phyloP scores from a whole-genome alignment of 2,797 vertebrate species.

The Poeciliopsis infans region DNA sequence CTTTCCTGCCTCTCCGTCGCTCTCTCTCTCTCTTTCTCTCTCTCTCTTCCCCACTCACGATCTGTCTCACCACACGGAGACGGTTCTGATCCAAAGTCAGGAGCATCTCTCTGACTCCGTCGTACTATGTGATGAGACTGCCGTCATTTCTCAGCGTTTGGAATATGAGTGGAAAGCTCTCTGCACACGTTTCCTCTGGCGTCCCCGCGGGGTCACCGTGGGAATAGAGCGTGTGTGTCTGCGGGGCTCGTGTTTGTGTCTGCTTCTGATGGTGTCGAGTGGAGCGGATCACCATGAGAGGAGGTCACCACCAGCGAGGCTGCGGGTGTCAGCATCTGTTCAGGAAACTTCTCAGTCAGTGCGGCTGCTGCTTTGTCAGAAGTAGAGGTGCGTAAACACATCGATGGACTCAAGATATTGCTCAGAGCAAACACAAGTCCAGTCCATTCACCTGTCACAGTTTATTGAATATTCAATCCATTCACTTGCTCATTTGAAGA shows the following conservation, averaged over 20 bases:
- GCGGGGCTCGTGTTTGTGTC: conserved; percentile 43
- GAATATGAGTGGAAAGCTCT: conserved; percentile 42
- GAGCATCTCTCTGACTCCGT: conserved; percentile 4
- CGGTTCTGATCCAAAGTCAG: conserved; percentile 27
- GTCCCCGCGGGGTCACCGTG: conserved; percentile 38
- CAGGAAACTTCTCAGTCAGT: conserved; percentile 88
- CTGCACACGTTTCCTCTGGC: conserved; percentile 21
- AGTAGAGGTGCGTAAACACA: conserved; percentile 82
- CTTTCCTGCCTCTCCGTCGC: too few relatives aligned
- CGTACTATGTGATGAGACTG: conserved; percentile 45
- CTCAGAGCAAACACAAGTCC: not conserved
- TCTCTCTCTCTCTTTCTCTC: too few relatives aligned
- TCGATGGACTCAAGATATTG: not conserved
- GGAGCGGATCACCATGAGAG: conserved; percentile 84
- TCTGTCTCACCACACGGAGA: conserved; percentile 53
- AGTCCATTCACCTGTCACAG: not conserved
- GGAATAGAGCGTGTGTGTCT: conserved; percentile 27
- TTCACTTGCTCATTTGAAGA: not conserved
- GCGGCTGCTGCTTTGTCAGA: conserved; percentile 86
- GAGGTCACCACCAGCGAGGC: conserved; percentile 79
- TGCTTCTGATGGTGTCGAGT: conserved; percentile 49
- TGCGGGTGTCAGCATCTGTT: conserved; percentile 89
- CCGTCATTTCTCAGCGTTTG: conserved; percentile 18
- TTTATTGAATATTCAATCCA: not conserved
- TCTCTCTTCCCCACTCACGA: conserved; percentile 34